Conservation (phyloP, 2,113 vertebrate genomes). For the Neopipo cinnamomea region DNA sequence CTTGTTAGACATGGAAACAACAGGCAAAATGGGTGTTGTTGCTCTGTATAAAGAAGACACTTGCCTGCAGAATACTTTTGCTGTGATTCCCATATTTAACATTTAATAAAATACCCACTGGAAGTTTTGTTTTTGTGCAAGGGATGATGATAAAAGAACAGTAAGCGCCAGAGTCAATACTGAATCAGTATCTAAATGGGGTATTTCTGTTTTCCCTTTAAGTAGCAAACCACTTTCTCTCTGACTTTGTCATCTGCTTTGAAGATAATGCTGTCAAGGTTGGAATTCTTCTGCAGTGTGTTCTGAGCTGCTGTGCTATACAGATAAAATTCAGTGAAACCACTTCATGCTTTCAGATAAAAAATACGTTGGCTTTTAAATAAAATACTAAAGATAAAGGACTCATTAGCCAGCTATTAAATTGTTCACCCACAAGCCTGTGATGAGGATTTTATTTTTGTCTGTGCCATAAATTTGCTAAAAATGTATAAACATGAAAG, state of each 20-base stretch:
- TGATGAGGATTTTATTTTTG: neutral
- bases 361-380: neutral
- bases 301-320: neutral
- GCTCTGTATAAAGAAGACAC: neutral
- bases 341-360: neutral
- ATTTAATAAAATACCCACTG: neutral
- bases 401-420: neutral
- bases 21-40: neutral
- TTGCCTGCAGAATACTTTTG: neutral
- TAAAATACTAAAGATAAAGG: neutral
- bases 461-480: neutral
- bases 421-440: neutral
- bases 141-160: neutral
- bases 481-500: neutral
- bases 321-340: neutral
- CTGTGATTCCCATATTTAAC: neutral
- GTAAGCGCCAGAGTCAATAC: neutral
- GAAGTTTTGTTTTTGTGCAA: neutral
- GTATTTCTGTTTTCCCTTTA: neutral
- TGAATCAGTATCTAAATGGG: neutral
- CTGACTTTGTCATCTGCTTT: neutral
- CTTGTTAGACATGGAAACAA: neutral
- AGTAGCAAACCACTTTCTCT: neutral
- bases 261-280: neutral
- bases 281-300: neutral